Base-by-base conservation (phyloP, 2,113 vertebrate genomes). In the Phylloscopus trochilus region DNA sequence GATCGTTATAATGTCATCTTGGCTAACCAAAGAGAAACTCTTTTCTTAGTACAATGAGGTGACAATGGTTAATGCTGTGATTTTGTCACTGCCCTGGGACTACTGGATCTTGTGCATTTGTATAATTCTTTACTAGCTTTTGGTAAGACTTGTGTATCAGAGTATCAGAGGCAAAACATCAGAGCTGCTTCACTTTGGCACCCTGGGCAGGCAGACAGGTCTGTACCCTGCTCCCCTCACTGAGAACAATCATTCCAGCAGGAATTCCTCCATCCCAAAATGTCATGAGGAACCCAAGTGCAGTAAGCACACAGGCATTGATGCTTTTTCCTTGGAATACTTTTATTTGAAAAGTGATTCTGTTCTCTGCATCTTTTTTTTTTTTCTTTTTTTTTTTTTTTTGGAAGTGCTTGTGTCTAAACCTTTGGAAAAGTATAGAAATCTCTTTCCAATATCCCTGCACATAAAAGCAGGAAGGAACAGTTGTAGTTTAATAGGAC, bases 191-290 rank as follows among this genome's bases (percentile, higher is more conserved):
- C 6, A 2, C 17, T 81, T 28, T 24, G 67, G 16, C 44, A n/a
- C 8, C 10, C 23, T 68, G 76, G 39, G 4, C 15, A 49, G 53
- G 30, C 56, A 67, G 23, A 0, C 3, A 55, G n/a, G 16, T 68
- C 49, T 59, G 44, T 35, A 24, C 9, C 8, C 35, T 35, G 17
- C 30, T 83, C 8, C 23, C 12, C 27, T 56, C 0, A 0, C 53
- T 19, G 22, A 77, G 24, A 46, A 27, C 13, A 44, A 35, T 47
- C 46, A 56, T 64, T 92, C 15, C 23, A 39, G 64, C 9, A 47
- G 30, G 46, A 58, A 78, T 66, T 66, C 51, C 55, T 70, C 27
- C 49, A 10, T 3, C n/a, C 51, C 31, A 62, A 49, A 62, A 49
- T 62, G 24, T 49, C 41, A 11, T 30, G 37, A 66, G 14, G 41